Percentiles rank a stretch among this genome's conserved stretches.
phyloP scores from a whole-genome alignment of 2,797 vertebrate species.

The Lepus townsendii region DNA sequence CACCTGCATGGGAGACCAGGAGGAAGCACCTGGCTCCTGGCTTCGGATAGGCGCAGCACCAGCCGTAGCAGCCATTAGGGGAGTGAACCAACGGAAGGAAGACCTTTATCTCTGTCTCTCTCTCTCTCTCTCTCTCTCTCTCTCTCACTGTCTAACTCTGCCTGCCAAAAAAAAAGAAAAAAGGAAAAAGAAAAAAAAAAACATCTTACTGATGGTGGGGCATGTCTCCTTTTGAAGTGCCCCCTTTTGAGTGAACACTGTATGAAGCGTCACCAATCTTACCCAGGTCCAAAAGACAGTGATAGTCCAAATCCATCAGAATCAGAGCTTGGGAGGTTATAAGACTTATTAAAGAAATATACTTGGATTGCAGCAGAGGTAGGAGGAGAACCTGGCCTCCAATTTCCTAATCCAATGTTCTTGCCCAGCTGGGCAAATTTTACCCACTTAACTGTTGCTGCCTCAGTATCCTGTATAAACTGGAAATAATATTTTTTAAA shows the following conservation, averaged over 20 bases:
- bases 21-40: no score
- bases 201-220: no score
- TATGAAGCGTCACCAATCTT: background rate
- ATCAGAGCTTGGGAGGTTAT: background rate
- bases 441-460: background rate
- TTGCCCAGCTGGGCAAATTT: background rate
- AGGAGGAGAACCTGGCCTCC: background rate
- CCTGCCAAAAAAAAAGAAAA: no score
- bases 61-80: no score
- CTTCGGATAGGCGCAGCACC: no score
- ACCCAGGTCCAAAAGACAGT: background rate
- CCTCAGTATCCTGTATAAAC: background rate
- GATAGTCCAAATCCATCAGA: background rate
- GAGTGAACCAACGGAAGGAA: no score
- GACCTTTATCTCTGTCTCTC: no score
- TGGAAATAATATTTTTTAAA: no score
- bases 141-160: no score
- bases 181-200: no score
- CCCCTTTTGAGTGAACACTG: slow-evolving; percentile 3
- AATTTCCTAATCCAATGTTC: background rate
- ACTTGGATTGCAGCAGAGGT: background rate
- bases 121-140: no score
- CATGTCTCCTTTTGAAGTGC: background rate
- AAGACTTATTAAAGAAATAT: background rate
- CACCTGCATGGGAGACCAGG: no score